These are phyloP conservation scores for Lobophora halterata DNA, from an alignment of 2,888 invertebrate species.

Conservation along the genomic window DNA sequence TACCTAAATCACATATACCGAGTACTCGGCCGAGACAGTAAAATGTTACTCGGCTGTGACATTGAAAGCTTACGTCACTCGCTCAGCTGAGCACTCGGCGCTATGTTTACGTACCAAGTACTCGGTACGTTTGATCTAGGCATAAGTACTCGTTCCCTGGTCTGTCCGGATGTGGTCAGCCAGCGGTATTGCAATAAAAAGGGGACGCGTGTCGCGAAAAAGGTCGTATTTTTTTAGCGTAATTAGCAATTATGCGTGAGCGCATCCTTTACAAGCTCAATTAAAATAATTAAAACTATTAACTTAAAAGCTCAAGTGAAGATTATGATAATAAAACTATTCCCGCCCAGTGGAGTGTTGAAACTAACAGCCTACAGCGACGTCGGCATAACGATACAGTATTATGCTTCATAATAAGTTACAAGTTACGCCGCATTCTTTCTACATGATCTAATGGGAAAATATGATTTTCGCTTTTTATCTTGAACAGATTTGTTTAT, in stretches of 20 bases:
- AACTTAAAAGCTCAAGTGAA: slow-evolving; percentile 47
- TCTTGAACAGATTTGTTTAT: slow-evolving; percentile 8
- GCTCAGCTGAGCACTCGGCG: no score
- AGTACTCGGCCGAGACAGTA: no score
- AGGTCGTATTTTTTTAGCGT: slow-evolving; percentile 59
- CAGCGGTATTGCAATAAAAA: slow-evolving; percentile 45
- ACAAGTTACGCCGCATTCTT: slow-evolving; percentile 25
- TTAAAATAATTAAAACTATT: slow-evolving; percentile 64
- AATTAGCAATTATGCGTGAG: slow-evolving; percentile 58
- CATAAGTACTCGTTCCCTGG: no score
- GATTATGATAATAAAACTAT: slow-evolving; percentile 50
- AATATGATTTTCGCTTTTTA: slow-evolving; percentile 2
- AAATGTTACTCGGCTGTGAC: no score
- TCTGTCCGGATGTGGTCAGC: slow-evolving; percentile 32
- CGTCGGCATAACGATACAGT: slow-evolving; percentile 28
- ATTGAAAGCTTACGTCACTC: no score
- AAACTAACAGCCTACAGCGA: slow-evolving; percentile 28
- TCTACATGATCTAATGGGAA: slow-evolving; percentile 12
- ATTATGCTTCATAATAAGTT: slow-evolving; percentile 14
- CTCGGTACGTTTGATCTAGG: no score
- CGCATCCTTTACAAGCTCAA: slow-evolving; percentile 46
- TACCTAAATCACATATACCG: no score
- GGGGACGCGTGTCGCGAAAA: slow-evolving; percentile 47
- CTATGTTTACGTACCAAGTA: no score
- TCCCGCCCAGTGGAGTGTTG: slow-evolving; percentile 39